Percentiles rank a stretch among this genome's conserved stretches.
Evolutionary conservation across 2,888 invertebrate species (phyloP).

Genomic region (Synanthedon andrenaeformis): DNA sequence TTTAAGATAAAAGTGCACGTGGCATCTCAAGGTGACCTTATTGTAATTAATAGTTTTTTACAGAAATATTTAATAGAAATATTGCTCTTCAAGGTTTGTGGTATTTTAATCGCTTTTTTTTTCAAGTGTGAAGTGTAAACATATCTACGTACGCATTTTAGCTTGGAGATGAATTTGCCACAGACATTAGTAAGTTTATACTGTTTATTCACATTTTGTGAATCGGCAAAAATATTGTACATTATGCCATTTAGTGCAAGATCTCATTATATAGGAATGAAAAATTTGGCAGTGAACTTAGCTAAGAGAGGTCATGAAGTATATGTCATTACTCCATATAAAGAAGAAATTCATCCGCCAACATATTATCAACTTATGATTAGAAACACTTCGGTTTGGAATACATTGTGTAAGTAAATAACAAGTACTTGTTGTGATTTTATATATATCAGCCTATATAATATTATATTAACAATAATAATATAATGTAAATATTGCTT

Average conservation of each 20-base stretch:
- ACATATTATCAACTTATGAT: slow-evolving; percentile 8
- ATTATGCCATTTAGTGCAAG: slow-evolving; percentile 9
- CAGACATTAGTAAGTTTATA: not conserved
- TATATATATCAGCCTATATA: too few species aligned
- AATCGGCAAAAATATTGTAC: slow-evolving; percentile 9
- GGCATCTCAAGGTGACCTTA: too few species aligned
- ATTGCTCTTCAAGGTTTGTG: too few species aligned
- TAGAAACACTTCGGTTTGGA: slow-evolving; percentile 3
- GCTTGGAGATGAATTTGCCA: not conserved
- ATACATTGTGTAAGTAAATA: slow-evolving; percentile 7
- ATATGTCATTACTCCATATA: slow-evolving; percentile 7
- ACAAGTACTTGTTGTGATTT: not conserved
- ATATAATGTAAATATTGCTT: too few species aligned
- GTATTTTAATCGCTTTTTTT: too few species aligned
- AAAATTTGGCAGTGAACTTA: slow-evolving; percentile 7
- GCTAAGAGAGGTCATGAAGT: slow-evolving; percentile 10
- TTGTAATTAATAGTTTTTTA: too few species aligned
- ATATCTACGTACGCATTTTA: too few species aligned
- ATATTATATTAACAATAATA: too few species aligned
- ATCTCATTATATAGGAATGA: slow-evolving; percentile 10
- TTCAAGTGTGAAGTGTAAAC: too few species aligned
- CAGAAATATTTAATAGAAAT: too few species aligned
- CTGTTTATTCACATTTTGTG: not conserved
- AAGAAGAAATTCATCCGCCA: slow-evolving; percentile 5
- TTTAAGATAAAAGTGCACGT: too few species aligned